Conservation (phyloP, 2,797 vertebrate genomes). For the Chelonia mydas region DNA sequence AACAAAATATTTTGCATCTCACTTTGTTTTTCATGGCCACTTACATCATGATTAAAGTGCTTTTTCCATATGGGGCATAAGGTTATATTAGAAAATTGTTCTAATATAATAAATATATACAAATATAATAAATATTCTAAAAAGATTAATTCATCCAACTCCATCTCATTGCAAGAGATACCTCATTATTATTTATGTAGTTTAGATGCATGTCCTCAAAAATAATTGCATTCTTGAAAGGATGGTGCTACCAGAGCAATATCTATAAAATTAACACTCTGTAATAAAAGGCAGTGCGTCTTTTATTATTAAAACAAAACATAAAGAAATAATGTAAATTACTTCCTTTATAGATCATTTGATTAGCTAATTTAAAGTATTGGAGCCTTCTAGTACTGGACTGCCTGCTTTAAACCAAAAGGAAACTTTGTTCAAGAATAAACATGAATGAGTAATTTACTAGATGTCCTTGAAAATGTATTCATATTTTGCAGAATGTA, state of each 20-base stretch:
- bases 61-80: background rate
- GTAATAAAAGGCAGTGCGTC: too few species aligned
- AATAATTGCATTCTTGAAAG: background rate
- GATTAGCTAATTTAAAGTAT: background rate
- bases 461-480: background rate
- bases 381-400: background rate
- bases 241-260: too few species aligned
- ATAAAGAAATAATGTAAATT: background rate
- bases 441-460: background rate
- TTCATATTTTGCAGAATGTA: background rate
- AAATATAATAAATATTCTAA: background rate
- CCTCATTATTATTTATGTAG: background rate
- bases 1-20: rapidly evolving
- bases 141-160: background rate
- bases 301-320: background rate
- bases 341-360: background rate
- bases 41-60: background rate
- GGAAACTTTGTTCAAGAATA: background rate
- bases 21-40: rapidly evolving
- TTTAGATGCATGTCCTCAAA: background rate
- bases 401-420: too few species aligned
- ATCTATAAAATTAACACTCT: background rate
- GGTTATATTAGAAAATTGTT: background rate
- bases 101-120: background rate
- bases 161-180: background rate